phyloP scores from a whole-genome alignment of 1,140 invertebrate genomes.

The Drosophila pandora region DNA sequence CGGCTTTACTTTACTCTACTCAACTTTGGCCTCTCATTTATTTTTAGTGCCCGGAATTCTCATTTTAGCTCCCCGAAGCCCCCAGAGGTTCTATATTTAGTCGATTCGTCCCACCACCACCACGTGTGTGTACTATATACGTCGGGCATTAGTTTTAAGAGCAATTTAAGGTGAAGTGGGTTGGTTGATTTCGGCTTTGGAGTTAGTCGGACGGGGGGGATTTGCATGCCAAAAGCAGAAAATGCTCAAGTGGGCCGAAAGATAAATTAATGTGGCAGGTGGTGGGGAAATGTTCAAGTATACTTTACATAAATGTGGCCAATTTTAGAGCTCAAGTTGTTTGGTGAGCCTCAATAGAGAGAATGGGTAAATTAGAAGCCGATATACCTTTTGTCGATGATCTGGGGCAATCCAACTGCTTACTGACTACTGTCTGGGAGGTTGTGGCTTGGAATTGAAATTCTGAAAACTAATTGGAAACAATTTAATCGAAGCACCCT shows the following conservation, averaged over 20 bases:
- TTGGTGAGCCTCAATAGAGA: conserved; percentile 10
- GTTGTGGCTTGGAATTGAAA: not conserved
- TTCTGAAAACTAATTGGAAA: not conserved
- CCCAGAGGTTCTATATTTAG: conserved; percentile 50
- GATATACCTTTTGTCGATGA: conserved; percentile 1
- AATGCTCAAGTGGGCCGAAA: conserved; percentile 16
- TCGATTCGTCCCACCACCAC: conserved; percentile 17
- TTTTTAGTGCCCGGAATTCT: conserved; percentile 50
- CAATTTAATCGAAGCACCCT: not conserved
- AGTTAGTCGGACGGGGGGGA: conserved; percentile 10
- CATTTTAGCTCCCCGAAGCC: conserved; percentile 24
- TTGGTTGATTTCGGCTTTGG: conserved; percentile 47
- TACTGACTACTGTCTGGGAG: too few relatives aligned
- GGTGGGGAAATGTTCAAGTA: conserved; percentile 56
- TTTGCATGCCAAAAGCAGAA: conserved; percentile 70
- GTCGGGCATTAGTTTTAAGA: conserved; percentile 50
- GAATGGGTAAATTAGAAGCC: conserved; percentile 12
- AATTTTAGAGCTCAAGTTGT: conserved; percentile 47
- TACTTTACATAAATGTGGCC: conserved; percentile 67
- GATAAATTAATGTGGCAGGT: conserved; percentile 64
- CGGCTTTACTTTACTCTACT: conserved; percentile 21
- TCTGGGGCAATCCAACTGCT: conserved; percentile 15
- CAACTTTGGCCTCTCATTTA: conserved; percentile 54
- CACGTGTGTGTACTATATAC: conserved; percentile 12
- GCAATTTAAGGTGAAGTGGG: conserved; percentile 59